phyloP scores from a whole-genome alignment of 2,113 vertebrate species.

The Ophiodon elongatus region DNA sequence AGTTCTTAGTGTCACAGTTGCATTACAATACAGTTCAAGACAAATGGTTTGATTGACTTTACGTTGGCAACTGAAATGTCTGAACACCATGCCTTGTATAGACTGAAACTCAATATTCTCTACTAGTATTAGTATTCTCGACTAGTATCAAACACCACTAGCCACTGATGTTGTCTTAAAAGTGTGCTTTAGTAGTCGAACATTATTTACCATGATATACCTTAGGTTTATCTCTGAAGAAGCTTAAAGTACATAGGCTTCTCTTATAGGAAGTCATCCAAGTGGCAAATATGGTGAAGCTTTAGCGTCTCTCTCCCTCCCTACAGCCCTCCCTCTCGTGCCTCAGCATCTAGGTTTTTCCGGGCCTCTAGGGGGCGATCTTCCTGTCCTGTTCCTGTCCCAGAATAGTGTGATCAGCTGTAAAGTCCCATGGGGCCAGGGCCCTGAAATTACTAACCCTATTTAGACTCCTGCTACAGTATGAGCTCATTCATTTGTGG shows the following conservation, averaged over 20 bases:
- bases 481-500: constrained; percentile 50
- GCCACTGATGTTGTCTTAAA: constrained; percentile 1
- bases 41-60: neutral
- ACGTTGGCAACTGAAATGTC: neutral
- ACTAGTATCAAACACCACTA: constrained; percentile 23
- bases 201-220: constrained; percentile 17
- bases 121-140: neutral
- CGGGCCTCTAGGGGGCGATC: constrained; percentile 70
- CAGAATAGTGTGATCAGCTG: constrained; percentile 59
- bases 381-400: constrained; percentile 39
- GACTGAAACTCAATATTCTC: neutral
- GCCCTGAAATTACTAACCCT: constrained; percentile 66
- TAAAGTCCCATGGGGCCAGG: constrained; percentile 45
- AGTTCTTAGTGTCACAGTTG: neutral
- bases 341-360: constrained; percentile 64
- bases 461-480: constrained; percentile 58
- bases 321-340: constrained; percentile 6
- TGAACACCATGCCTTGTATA: neutral
- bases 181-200: neutral
- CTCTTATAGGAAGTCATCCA: constrained; percentile 35
- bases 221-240: constrained; percentile 25
- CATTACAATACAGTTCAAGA: neutral
- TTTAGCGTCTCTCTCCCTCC: neutral
- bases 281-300: constrained; percentile 32
- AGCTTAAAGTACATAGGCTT: constrained; percentile 21